Evolutionary conservation across 2,888 invertebrate genomes (phyloP).

Genomic region (Diplolepis rosae): DNA sequence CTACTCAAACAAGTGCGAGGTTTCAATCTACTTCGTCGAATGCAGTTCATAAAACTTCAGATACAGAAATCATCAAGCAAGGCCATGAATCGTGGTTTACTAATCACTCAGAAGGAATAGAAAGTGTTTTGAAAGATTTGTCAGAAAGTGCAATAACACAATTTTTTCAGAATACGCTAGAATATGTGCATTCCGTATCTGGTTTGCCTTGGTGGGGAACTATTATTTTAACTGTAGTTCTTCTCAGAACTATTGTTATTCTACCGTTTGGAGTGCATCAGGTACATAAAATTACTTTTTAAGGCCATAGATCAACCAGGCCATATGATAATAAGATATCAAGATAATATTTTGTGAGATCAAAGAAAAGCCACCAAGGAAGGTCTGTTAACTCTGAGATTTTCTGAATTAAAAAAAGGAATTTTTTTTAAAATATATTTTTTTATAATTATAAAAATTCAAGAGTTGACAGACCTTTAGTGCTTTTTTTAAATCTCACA

Average conservation of each 20-base stretch:
- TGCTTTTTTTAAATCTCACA: no score
- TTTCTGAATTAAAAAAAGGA: no score
- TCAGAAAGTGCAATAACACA: not conserved
- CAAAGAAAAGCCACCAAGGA: no score
- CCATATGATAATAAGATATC: no score
- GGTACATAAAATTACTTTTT: not conserved
- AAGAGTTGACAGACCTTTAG: no score
- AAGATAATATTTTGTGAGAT: no score
- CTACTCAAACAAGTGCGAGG: not conserved
- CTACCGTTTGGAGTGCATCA: not conserved
- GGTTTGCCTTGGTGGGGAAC: slow-evolving; percentile 19
- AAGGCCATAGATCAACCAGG: no score
- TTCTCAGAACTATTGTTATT: not conserved
- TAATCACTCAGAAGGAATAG: not conserved
- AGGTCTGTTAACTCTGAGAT: no score
- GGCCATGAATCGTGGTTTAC: not conserved
- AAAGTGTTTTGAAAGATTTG: not conserved
- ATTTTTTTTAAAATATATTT: not conserved
- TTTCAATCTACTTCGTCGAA: not conserved
- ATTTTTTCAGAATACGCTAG: not conserved
- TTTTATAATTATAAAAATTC: no score
- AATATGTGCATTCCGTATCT: not conserved
- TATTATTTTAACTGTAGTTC: not conserved
- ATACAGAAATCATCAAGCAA: not conserved
- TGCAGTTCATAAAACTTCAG: not conserved